Evolutionary conservation across 2,797 vertebrate genomes (phyloP).

Genomic region (Anisognathus igniventris): DNA sequence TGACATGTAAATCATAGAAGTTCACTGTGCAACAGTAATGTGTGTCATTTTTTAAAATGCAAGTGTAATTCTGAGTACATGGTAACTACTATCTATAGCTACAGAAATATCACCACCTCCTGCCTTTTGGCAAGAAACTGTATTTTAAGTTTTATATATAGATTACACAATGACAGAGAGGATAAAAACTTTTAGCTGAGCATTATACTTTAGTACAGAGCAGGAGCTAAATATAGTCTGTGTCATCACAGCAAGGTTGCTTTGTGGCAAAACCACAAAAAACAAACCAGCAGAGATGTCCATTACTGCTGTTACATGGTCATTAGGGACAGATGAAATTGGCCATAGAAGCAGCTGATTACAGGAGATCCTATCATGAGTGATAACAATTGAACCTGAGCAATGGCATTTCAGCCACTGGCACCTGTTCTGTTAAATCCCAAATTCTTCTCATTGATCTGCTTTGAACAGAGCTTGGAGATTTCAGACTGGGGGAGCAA

Average conservation of each 20-base stretch:
- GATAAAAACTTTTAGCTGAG: neutral
- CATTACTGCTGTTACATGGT: neutral
- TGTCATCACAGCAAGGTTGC: neutral
- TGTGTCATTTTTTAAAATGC: conserved; percentile 55
- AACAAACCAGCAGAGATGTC: neutral
- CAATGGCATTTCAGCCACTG: neutral
- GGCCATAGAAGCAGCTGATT: neutral
- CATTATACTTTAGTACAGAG: neutral
- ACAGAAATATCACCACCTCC: conserved; percentile 22
- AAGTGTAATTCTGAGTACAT: conserved; percentile 21
- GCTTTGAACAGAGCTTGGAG: neutral
- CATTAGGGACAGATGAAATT: neutral
- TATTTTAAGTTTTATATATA: conserved; percentile 34
- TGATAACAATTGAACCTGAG: neutral
- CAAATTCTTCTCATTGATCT: neutral
- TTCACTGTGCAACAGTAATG: conserved; percentile 39
- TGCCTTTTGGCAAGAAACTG: neutral
- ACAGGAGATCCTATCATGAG: neutral
- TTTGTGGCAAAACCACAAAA: neutral
- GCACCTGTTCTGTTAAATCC: neutral
- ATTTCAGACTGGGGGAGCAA: neutral
- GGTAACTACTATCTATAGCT: conserved; percentile 36
- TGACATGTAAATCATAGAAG: conserved; percentile 56
- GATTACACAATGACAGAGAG: neutral
- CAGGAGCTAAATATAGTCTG: neutral